These are phyloP conservation scores for Streblospio benedicti DNA, from an alignment of 1,140 invertebrate genomes.

Conservation along the genomic window DNA sequence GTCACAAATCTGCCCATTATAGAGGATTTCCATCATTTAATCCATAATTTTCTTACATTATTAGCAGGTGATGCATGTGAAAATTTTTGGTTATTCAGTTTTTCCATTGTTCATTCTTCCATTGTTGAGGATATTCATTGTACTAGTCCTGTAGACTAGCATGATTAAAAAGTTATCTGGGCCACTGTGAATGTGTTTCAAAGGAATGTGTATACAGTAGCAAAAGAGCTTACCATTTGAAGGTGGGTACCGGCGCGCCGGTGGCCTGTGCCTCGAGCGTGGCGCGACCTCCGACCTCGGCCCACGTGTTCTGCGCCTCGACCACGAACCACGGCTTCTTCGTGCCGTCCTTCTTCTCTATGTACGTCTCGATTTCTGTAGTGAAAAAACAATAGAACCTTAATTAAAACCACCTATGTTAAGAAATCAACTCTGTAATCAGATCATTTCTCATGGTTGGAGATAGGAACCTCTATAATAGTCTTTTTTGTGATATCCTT, in stretches of 20 bases:
- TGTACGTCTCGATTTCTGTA: neutral
- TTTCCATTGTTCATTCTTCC: too few species aligned
- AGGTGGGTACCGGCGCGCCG: constrained; percentile 37
- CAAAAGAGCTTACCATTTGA: constrained; percentile 40
- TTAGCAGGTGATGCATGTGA: too few species aligned
- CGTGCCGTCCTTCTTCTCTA: neutral
- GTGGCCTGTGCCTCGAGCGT: constrained; percentile 32
- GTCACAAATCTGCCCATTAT: too few species aligned
- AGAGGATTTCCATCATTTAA: too few species aligned
- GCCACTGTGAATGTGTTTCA: too few species aligned
- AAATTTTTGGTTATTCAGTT: too few species aligned
- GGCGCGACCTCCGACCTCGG: constrained; percentile 32
- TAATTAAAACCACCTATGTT: neutral
- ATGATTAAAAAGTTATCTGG: too few species aligned
- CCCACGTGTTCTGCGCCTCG: constrained; percentile 3
- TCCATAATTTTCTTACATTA: too few species aligned
- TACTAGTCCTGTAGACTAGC: too few species aligned
- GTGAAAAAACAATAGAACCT: too few species aligned
- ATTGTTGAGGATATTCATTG: too few species aligned
- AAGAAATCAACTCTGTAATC: neutral
- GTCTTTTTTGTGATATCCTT: neutral
- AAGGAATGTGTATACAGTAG: too few species aligned
- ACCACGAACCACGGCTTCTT: constrained; percentile 6
- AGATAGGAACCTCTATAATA: neutral
- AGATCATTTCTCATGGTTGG: neutral